Evolutionary conservation across 2,888 invertebrate species (phyloP), one percentile per base, ranked within the genome.

Genomic region (Himalopsyche kuldschensis): DNA sequence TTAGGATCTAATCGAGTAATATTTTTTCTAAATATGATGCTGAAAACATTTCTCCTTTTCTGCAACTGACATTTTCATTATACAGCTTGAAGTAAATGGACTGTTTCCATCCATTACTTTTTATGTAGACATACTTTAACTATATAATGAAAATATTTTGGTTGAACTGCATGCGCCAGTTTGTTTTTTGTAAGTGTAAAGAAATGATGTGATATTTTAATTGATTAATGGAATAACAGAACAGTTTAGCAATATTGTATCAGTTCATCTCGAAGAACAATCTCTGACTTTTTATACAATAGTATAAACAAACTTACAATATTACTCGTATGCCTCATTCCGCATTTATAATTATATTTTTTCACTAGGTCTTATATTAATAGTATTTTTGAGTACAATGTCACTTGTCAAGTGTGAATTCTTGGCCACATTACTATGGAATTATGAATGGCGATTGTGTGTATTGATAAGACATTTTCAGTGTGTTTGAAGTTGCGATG

Each of bases 311-410:
- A 69, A 27, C 27, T 27, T 69, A 69, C 69, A 69, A 69, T 69
- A 69, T 69, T 69, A 27, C 69, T 47, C 31, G 35, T 82, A 55
- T 76, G 77, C 82, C 63, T 78, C 82, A 82, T 82, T 82, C 82
- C 82, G 82, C 82, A 82, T 82, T 79, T 82, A 69, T 78, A 78
- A 82, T 20, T 32, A 35, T 82, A 82, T 78, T 82, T 76, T 80
- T 80, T 41, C 80, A 80, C 35, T 69, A 69, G 20, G 69, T 69
- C 69, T 69, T 69, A 69, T 69, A 30, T 69, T 69, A 69, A 69
- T 69, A 55, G 69, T 69, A 69, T 69, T 69, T 69, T 69, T 69
- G 55, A 69, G 27, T 69, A 69, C 69, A 69, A 69, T 69, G 69
- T 69, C 69, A 69, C 69, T 69, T 69, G 69, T 69, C 69, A 69